These are phyloP conservation scores for Trididemnum clinides DNA, from an alignment of 23 tunicate species.

Conservation along the genomic window DNA sequence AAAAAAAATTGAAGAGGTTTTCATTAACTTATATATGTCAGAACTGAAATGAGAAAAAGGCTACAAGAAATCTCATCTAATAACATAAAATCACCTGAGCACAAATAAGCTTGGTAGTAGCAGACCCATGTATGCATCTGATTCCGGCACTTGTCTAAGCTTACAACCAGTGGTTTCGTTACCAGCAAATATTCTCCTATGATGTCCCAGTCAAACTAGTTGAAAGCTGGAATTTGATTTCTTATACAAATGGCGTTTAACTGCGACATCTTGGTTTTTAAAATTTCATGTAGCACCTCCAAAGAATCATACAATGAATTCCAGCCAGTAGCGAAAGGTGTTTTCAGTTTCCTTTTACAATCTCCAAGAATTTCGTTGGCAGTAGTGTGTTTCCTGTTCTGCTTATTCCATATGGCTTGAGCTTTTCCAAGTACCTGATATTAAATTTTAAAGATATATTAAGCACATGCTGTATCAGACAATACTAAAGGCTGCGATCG, in stretches of 20 bases:
- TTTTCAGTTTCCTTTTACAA: neutral
- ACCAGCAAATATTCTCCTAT: neutral
- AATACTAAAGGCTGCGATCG: no score
- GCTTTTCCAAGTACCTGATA: constrained; percentile 19
- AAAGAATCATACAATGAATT: constrained; percentile 25
- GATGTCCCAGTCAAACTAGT: neutral
- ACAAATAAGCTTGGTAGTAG: constrained; percentile 3
- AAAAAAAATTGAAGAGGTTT: no score
- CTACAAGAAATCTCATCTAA: no score
- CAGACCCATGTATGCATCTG: constrained; percentile 12
- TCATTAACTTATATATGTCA: no score
- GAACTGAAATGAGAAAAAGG: no score
- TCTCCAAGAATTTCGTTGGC: constrained; percentile 7
- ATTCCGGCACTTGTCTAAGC: neutral
- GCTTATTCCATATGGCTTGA: constrained; percentile 8
- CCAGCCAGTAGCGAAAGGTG: constrained; percentile 11
- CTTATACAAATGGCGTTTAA: neutral
- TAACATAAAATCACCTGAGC: constrained; percentile 10
- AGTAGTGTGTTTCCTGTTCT: neutral
- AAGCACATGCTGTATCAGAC: neutral
- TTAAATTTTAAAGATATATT: neutral
- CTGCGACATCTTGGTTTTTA: neutral
- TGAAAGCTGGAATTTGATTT: neutral
- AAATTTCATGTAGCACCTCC: neutral
- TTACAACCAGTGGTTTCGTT: neutral